phyloP scores from a whole-genome alignment of 1,140 invertebrate species.

The Lasioglossum baleicum region DNA sequence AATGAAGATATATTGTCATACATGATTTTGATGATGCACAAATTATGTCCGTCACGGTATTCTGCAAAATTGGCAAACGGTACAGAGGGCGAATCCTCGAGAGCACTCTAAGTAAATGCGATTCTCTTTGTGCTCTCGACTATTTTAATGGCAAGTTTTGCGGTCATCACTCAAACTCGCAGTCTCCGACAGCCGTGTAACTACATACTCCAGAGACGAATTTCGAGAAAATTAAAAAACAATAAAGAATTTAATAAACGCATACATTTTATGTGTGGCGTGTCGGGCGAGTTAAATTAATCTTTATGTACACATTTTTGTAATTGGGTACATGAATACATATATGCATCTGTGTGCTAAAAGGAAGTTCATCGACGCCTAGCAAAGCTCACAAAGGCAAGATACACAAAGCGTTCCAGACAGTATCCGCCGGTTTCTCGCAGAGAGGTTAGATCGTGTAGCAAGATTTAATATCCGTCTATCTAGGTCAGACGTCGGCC shows the following conservation, averaged over 20 bases:
- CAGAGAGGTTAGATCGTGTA: conserved; percentile 4
- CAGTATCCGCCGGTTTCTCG: conserved; percentile 7
- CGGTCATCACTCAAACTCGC: conserved; percentile 3
- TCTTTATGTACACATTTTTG: no score
- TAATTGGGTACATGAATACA: no score
- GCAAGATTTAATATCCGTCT: conserved; percentile 31
- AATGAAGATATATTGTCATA: conserved; percentile 10
- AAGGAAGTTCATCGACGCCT: neutral
- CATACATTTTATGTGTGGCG: no score
- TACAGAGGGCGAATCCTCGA: conserved; percentile 3
- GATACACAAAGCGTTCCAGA: conserved; percentile 5
- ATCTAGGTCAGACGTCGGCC: conserved; percentile 30
- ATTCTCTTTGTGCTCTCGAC: neutral
- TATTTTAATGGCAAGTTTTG: conserved; percentile 17
- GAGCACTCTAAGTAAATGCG: conserved; percentile 14
- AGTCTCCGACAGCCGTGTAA: neutral
- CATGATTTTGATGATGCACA: conserved; percentile 10
- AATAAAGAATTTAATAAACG: no score
- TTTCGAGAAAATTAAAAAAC: neutral
- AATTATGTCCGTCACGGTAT: conserved; percentile 14
- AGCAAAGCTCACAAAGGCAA: conserved; percentile 15
- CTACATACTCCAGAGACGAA: neutral
- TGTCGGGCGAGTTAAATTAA: no score
- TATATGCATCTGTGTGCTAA: no score
- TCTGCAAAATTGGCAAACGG: conserved; percentile 33